A percentile compares a stretch with the other conserved stretches of the same genome.
phyloP scores from a whole-genome alignment of 1,140 invertebrate genomes.

The Aphelinus certus region DNA sequence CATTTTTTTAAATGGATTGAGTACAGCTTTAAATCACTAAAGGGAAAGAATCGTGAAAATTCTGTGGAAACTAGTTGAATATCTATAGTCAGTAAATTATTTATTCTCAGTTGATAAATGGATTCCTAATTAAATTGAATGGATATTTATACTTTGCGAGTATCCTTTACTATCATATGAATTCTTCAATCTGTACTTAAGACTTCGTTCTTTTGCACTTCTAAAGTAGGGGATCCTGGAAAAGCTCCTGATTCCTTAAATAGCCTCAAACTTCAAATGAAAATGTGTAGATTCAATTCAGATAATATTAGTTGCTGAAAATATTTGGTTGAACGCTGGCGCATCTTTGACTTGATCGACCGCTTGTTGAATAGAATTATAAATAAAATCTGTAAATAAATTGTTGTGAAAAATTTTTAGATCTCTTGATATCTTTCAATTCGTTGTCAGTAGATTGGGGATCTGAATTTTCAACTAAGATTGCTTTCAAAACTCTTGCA shows the following conservation, averaged over 20 bases:
- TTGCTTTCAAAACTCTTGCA: too few species aligned
- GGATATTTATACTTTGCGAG: background rate
- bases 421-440: too few species aligned
- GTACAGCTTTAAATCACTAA: background rate
- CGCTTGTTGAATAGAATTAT: background rate
- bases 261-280: slow-evolving; percentile 18
- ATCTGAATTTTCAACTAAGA: too few species aligned
- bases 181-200: slow-evolving; percentile 27
- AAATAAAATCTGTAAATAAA: background rate
- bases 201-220: slow-evolving; percentile 16
- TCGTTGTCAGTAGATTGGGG: too few species aligned
- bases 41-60: background rate
- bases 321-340: background rate
- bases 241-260: background rate
- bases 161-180: background rate
- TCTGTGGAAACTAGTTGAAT: slow-evolving; percentile 15
- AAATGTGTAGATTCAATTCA: slow-evolving; percentile 4
- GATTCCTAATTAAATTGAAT: background rate
- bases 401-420: background rate
- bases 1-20: background rate
- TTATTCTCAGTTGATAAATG: background rate
- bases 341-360: background rate
- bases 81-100: slow-evolving; percentile 3
- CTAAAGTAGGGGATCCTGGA: slow-evolving; percentile 8
- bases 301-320: background rate